These are phyloP conservation scores for Poecilia velifera DNA, from an alignment of 2,797 vertebrate genomes.

Conservation along the genomic window DNA sequence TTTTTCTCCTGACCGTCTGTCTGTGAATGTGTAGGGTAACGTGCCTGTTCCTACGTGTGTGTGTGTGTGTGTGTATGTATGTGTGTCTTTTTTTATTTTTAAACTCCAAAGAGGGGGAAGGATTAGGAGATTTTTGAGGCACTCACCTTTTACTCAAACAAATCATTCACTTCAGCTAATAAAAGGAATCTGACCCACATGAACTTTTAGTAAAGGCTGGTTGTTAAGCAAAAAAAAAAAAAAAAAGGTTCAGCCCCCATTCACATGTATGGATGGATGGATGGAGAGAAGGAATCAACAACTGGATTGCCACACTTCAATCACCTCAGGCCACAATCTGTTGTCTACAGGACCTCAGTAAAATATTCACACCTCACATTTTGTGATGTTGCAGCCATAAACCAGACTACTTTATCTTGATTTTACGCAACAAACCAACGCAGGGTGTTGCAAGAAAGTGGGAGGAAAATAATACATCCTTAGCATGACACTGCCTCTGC, in stretches of 20 bases:
- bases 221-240: constrained; percentile 44
- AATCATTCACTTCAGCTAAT: constrained; percentile 70
- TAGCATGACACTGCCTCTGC: not conserved
- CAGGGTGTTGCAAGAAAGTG: not conserved
- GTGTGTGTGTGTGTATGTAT: constrained; percentile 15
- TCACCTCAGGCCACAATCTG: not conserved
- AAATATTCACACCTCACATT: not conserved
- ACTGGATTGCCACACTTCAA: not conserved
- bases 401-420: not conserved
- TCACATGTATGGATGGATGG: not conserved
- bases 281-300: not conserved
- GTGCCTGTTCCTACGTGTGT: constrained; percentile 11
- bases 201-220: constrained; percentile 51
- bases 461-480: not conserved
- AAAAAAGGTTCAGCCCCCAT: constrained; percentile 17
- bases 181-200: constrained; percentile 74
- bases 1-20: constrained; percentile 43
- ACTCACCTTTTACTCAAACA: constrained; percentile 77
- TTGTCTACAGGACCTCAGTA: not conserved
- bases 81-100: constrained; percentile 60
- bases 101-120: constrained; percentile 58
- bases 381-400: not conserved
- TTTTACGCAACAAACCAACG: not conserved
- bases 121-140: constrained; percentile 69
- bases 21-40: constrained; percentile 31